phyloP scores from a whole-genome alignment of 2,888 invertebrate species.

The Melinaea menophilus region DNA sequence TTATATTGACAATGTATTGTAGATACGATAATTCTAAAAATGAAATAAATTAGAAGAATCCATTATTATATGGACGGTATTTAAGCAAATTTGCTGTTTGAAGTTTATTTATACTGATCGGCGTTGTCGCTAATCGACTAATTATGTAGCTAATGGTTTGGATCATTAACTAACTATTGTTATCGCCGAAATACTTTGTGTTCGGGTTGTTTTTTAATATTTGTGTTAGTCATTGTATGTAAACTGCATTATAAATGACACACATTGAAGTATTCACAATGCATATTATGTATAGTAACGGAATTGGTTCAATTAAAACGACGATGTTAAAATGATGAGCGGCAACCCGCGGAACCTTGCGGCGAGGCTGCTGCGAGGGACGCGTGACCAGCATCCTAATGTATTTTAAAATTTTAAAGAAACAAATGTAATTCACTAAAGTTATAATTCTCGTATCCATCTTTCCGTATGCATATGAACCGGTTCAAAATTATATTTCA shows the following conservation, averaged over 20 bases:
- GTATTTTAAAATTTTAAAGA: neutral
- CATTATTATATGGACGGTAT: too few species aligned
- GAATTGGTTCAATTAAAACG: neutral
- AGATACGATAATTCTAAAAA: too few species aligned
- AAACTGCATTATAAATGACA: neutral
- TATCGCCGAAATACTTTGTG: neutral
- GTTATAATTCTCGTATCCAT: neutral
- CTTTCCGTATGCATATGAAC: neutral
- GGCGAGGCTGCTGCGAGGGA: constrained; percentile 62
- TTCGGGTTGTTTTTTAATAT: too few species aligned
- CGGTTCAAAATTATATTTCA: neutral
- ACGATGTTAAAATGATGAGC: neutral
- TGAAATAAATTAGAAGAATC: too few species aligned
- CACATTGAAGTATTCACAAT: neutral
- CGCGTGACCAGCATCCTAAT: constrained; percentile 55
- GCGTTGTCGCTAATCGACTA: neutral
- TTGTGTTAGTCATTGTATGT: neutral
- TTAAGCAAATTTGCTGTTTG: neutral
- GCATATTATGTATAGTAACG: neutral
- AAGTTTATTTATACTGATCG: constrained; percentile 1
- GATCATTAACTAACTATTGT: neutral
- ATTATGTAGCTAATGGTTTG: constrained; percentile 2
- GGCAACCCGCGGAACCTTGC: constrained; percentile 54
- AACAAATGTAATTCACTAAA: neutral
- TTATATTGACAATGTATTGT: too few species aligned